Percentiles rank a stretch among this genome's conserved stretches.
phyloP scores from a whole-genome alignment of 2,797 vertebrate genomes.

The Neosilurus hyrtlii region DNA sequence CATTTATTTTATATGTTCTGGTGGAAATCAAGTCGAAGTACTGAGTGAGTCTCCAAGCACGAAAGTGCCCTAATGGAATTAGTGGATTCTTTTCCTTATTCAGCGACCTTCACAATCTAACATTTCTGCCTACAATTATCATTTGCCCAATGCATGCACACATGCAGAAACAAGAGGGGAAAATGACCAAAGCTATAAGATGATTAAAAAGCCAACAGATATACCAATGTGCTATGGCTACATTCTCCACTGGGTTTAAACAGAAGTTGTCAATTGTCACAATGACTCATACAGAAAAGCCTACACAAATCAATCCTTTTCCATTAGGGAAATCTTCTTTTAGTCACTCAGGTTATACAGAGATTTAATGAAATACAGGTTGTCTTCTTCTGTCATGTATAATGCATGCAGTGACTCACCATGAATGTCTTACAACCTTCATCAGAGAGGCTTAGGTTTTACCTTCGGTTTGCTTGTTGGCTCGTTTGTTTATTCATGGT shows the following conservation, averaged over 20 bases:
- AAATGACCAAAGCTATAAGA: neutral
- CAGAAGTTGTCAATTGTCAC: neutral
- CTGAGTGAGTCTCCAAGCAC: neutral
- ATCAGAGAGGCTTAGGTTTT: no score
- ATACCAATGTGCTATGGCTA: neutral
- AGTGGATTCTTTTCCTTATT: conserved; percentile 10
- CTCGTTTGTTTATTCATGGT: no score
- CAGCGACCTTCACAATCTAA: conserved; percentile 7
- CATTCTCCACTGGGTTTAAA: neutral
- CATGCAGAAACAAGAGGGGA: conserved; percentile 10
- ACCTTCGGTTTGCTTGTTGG: no score
- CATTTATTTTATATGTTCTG: neutral
- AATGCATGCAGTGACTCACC: neutral
- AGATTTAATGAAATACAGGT: neutral
- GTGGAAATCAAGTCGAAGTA: neutral
- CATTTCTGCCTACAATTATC: conserved; percentile 33
- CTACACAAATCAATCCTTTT: neutral
- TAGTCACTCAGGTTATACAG: neutral
- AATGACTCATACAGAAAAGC: neutral
- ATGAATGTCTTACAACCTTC: neutral
- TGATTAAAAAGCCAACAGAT: neutral
- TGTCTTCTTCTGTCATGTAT: neutral
- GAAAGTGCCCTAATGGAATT: conserved; percentile 23
- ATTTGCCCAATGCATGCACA: neutral
- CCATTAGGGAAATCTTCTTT: neutral